Evolutionary conservation across 1,140 invertebrate genomes (phyloP).

Genomic region (Drosophila quadrilineata): DNA sequence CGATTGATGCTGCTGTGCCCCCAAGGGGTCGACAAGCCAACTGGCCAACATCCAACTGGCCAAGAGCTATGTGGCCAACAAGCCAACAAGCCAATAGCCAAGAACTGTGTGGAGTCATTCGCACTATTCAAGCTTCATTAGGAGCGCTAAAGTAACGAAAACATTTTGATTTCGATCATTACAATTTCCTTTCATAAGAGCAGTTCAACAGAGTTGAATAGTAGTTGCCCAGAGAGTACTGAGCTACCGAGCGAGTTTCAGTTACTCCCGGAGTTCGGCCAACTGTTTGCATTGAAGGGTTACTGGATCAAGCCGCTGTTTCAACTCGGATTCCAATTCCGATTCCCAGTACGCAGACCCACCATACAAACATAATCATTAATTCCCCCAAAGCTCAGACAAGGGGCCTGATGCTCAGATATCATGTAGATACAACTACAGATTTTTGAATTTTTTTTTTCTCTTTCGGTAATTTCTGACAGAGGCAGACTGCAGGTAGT

Average conservation of each 20-base stretch:
- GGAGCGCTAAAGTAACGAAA: constrained; percentile 77
- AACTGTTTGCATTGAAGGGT: constrained; percentile 60
- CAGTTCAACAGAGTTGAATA: too few relatives aligned
- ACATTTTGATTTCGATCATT: constrained; percentile 79
- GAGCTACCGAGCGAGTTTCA: constrained; percentile 66
- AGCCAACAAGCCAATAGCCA: neutral
- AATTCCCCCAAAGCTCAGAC: constrained; percentile 63
- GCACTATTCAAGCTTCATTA: constrained; percentile 79
- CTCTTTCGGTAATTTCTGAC: constrained; percentile 38
- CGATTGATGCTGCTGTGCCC: constrained; percentile 31
- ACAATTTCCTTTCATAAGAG: constrained; percentile 72
- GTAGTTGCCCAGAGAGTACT: constrained; percentile 36
- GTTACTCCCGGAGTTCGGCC: constrained; percentile 17
- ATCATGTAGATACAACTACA: constrained; percentile 51
- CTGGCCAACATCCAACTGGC: too few relatives aligned
- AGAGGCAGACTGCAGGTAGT: constrained; percentile 2
- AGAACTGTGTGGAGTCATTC: constrained; percentile 64
- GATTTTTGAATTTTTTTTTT: constrained; percentile 44
- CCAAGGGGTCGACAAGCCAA: constrained; percentile 37
- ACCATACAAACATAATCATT: constrained; percentile 57
- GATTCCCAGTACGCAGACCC: constrained; percentile 1
- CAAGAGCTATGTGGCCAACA: neutral
- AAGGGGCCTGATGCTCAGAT: constrained; percentile 37
- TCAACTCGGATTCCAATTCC: too few relatives aligned
- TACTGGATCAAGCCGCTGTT: constrained; percentile 74